Conservation (phyloP, 2,888 invertebrate species). For the Coecobrya sp. region DNA sequence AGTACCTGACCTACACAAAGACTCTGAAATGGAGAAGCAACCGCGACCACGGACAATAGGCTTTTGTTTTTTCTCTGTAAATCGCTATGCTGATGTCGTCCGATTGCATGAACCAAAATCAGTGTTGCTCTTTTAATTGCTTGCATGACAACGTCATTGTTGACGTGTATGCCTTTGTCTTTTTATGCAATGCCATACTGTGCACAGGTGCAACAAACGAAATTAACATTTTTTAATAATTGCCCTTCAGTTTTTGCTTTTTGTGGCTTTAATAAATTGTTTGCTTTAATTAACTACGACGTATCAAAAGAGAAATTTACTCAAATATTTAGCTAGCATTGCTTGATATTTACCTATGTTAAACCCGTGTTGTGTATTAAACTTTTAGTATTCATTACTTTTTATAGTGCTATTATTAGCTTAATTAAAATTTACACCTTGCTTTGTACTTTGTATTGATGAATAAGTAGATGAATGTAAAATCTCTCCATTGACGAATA, state of each 20-base stretch:
- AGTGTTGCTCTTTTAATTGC: slow-evolving; percentile 23
- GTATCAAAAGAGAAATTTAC: not conserved
- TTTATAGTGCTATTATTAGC: not conserved
- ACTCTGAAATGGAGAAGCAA: not conserved
- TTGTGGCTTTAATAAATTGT: slow-evolving; percentile 2
- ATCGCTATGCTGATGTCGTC: not conserved
- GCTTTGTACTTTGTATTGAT: not conserved
- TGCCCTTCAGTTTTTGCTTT: not conserved
- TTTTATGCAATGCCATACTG: not conserved
- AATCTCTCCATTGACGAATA: not conserved
- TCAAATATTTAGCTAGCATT: not conserved
- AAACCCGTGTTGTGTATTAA: too few relatives aligned
- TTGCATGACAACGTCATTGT: slow-evolving; percentile 44
- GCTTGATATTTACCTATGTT: not conserved
- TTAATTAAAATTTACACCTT: not conserved
- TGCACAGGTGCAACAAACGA: not conserved
- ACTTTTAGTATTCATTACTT: not conserved
- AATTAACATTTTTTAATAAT: not conserved
- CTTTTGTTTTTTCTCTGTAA: not conserved
- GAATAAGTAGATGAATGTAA: not conserved
- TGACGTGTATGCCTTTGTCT: slow-evolving; percentile 23
- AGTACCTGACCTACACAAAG: too few relatives aligned
- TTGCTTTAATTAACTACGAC: slow-evolving; percentile 6
- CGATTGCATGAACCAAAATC: not conserved
- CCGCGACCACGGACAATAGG: slow-evolving; percentile 41